Conservation (phyloP, 35 echinoderm and acorn worm species). For the Eucidaris tribuloides region DNA sequence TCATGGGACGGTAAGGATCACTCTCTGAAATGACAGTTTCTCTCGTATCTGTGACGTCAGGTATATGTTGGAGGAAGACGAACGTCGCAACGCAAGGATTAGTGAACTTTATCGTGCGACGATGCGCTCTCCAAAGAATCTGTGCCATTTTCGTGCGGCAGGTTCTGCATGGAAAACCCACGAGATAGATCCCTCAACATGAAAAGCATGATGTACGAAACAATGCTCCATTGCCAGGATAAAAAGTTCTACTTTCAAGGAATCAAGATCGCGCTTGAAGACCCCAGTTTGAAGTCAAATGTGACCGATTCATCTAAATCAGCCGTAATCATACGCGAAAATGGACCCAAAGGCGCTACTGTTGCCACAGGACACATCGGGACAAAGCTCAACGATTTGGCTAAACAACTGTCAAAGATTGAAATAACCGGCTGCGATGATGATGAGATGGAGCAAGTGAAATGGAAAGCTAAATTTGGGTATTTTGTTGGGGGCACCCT, state of each 20-base stretch:
- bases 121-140: slow-evolving; percentile 33
- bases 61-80: slow-evolving; percentile 41
- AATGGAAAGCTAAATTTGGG: slow-evolving; percentile 42
- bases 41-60: slow-evolving; percentile 54
- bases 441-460: slow-evolving; percentile 24
- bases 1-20: not conserved
- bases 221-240: slow-evolving; percentile 25
- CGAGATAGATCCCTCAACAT: slow-evolving; percentile 38
- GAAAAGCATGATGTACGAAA: slow-evolving; percentile 63
- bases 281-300: slow-evolving; percentile 38
- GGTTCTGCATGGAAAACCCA: slow-evolving; percentile 30
- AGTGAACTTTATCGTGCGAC: slow-evolving; percentile 43
- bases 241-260: slow-evolving; percentile 54
- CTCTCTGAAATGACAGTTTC: slow-evolving; percentile 51
- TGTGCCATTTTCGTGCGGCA: slow-evolving; percentile 42
- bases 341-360: not conserved
- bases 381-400: slow-evolving; percentile 39
- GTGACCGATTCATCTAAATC: slow-evolving; percentile 35
- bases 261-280: slow-evolving; percentile 56
- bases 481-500: slow-evolving; percentile 35
- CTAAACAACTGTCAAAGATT: slow-evolving; percentile 32
- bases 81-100: slow-evolving; percentile 25
- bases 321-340: slow-evolving; percentile 40
- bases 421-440: slow-evolving; percentile 43
- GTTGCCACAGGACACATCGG: slow-evolving; percentile 33